A percentile compares a stretch with the other conserved stretches of the same genome.
Conservation (phyloP, 2,888 invertebrate genomes). For the Melolontha melolontha region DNA sequence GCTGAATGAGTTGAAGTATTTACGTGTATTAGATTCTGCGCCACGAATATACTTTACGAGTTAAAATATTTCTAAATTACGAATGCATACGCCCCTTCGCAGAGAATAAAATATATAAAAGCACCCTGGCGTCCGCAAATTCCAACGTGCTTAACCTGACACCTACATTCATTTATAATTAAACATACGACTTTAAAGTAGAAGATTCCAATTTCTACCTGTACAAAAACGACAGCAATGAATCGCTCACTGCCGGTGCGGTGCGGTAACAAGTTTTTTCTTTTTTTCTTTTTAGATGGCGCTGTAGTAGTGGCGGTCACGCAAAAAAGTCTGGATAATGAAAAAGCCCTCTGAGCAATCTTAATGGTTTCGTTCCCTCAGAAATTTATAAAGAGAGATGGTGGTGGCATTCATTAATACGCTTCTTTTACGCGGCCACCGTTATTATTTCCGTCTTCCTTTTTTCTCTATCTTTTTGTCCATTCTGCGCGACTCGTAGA, state of each 20-base stretch:
- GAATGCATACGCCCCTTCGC: too few species aligned
- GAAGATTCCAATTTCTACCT: too few species aligned
- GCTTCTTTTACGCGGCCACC: slow-evolving; percentile 13
- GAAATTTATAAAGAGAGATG: slow-evolving; percentile 38
- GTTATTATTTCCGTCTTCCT: slow-evolving; percentile 23
- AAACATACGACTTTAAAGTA: too few species aligned
- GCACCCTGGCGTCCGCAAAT: too few species aligned
- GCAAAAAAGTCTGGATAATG: slow-evolving; percentile 35
- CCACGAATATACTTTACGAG: too few species aligned
- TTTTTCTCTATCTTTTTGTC: slow-evolving; percentile 11
- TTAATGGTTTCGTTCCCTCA: slow-evolving; percentile 36
- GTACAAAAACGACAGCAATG: too few species aligned
- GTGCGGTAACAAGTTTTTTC: background rate
- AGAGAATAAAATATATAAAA: too few species aligned
- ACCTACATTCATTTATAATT: too few species aligned
- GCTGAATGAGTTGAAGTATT: too few species aligned
- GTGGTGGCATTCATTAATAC: slow-evolving; percentile 33
- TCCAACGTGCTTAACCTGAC: too few species aligned
- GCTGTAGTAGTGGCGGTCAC: slow-evolving; percentile 9
- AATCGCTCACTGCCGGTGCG: background rate
- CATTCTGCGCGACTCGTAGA: slow-evolving; percentile 26
- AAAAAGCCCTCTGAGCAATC: slow-evolving; percentile 40
- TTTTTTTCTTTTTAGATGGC: slow-evolving; percentile 14
- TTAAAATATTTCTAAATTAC: too few species aligned
- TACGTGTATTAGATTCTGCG: too few species aligned